Evolutionary conservation across 92 coral and sea anemone genomes (phyloP).

Genomic region (Scolanthus callimorphus): DNA sequence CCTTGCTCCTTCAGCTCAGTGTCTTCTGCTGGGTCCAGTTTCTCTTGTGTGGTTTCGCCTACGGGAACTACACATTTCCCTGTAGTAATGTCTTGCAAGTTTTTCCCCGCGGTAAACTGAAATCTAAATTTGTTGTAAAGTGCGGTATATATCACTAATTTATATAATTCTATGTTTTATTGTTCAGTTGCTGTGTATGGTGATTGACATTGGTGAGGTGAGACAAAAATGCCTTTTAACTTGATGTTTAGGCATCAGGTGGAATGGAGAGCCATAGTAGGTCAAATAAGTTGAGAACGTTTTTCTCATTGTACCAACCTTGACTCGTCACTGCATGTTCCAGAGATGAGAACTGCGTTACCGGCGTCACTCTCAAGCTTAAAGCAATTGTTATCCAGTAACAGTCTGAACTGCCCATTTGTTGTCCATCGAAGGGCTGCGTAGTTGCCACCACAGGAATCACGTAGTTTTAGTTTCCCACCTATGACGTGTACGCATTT

Average conservation of each 20-base stretch:
- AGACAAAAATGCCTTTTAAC: no score
- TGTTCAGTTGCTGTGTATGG: no score
- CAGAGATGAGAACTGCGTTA: background rate
- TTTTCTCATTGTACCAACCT: no score
- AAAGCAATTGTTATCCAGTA: background rate
- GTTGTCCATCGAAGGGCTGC: background rate
- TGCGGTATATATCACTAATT: no score
- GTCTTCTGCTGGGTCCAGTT: background rate
- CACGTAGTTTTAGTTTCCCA: background rate
- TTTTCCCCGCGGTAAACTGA: background rate
- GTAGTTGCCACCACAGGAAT: background rate
- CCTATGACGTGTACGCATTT: background rate
- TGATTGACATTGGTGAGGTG: no score
- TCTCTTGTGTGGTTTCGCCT: background rate
- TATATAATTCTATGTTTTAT: no score
- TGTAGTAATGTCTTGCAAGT: background rate
- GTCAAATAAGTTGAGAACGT: no score
- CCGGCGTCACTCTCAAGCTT: background rate
- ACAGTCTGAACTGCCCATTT: background rate
- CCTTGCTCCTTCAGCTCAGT: background rate
- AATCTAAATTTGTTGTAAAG: no score
- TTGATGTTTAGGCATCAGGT: no score
- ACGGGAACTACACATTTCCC: background rate
- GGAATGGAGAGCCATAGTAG: no score
- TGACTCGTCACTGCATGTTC: background rate